A percentile compares a stretch with the other conserved stretches of the same genome.
Conservation (phyloP, 2,113 vertebrate species). For the Neopipo cinnamomea region DNA sequence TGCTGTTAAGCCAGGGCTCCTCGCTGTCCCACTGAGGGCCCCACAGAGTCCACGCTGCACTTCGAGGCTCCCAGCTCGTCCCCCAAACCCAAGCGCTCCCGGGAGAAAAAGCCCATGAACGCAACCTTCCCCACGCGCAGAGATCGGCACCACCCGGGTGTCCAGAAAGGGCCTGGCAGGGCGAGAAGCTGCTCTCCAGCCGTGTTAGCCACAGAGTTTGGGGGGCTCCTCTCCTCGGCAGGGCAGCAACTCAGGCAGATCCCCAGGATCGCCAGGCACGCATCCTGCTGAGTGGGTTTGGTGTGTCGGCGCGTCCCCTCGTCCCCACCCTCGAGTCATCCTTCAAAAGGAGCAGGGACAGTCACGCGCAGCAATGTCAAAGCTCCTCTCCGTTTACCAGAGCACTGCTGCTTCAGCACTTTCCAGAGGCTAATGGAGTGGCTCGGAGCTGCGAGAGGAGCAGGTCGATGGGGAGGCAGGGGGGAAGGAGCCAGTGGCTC, state of each 20-base stretch:
- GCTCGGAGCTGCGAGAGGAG: neutral
- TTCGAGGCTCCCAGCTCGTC: neutral
- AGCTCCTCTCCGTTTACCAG: slow-evolving; percentile 37
- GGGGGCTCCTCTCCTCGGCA: neutral
- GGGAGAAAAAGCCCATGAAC: neutral
- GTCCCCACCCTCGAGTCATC: neutral
- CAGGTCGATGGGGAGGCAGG: neutral
- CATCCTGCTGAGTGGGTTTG: neutral
- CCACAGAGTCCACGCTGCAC: neutral
- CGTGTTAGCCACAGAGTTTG: neutral
- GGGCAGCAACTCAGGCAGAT: neutral
- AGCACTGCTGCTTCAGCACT: slow-evolving; percentile 54
- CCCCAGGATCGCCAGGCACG: neutral
- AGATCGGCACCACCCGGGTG: rapidly evolving
- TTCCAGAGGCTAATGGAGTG: slow-evolving; percentile 15
- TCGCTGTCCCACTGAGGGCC: neutral
- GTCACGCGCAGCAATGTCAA: slow-evolving; percentile 1
- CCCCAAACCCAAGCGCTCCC: neutral
- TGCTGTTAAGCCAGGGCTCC: neutral
- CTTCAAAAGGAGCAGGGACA: neutral
- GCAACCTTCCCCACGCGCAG: neutral
- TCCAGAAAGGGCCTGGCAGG: neutral
- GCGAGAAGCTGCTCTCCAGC: neutral
- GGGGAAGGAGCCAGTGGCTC: neutral
- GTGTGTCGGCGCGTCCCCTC: neutral